Evolutionary conservation across 2,113 vertebrate species (phyloP), one percentile per base, ranked within the genome.

Genomic region (Pseudorhombus dupliciocellatus): DNA sequence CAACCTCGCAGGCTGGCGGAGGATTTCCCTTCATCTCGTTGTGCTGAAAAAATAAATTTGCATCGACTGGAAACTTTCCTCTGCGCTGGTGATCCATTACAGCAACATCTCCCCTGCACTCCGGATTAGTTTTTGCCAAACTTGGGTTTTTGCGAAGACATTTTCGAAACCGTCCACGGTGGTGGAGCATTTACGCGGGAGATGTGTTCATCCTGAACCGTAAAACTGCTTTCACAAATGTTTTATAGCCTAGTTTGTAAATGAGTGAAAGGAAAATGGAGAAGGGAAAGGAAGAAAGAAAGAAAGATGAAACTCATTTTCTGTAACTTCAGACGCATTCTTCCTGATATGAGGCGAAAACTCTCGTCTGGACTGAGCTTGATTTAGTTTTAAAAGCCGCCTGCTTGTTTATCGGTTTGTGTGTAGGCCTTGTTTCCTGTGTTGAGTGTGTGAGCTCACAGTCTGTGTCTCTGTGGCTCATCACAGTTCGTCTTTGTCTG

Each of bases 401-500:
- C 11, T 50, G 16, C 2, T 5, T 50, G 46, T 20, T 21, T 50
- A 2, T 12, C 12, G 15, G 28, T 31, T 4, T 30, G 54, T 66
- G 2, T 18, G 1, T 11, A 20, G 12, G 12, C 12, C 7, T 0
- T 11, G 59, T 65, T 73, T 67, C 25, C 56, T 54, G 52, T 54
- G 7, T 67, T 62, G 51, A 6, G 62, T 30, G 0, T 31, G 50
- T 37, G 3, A 50, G 26, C 59, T 37, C 34, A 37, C 34, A 34
- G 24, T 73, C 60, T 80, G 55, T 76, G 51, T 22, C 21, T 21
- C 62, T 59, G 28, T 68, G 62, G 42, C 51, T 51, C 24, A 15
- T 31, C 34, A 82, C 73, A 84, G 63, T 66, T 50, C 0, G 55
- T 30, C 81, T 70, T 81, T 89, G 82, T 84, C 40, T 53, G 20